Evolutionary conservation across 2,888 invertebrate species (phyloP).

Genomic region (Rugalucina vietnamica): DNA sequence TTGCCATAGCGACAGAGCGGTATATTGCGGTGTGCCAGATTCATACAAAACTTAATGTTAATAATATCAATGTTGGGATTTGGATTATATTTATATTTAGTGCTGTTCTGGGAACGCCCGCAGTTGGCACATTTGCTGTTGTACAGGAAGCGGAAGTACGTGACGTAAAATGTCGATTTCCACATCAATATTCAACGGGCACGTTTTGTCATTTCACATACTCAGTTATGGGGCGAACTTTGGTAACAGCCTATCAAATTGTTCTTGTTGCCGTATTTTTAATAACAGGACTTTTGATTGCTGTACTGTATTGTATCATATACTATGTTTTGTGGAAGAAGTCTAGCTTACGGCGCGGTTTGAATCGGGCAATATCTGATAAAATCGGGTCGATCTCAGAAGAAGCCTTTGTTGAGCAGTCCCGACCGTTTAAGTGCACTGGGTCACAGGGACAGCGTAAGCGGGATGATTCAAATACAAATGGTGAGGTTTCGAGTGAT

Average conservation of each 20-base stretch:
- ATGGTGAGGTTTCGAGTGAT: neutral
- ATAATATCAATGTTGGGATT: slow-evolving; percentile 65
- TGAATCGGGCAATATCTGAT: neutral
- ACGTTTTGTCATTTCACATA: slow-evolving; percentile 75
- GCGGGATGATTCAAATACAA: neutral
- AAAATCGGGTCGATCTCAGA: neutral
- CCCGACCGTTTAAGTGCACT: neutral
- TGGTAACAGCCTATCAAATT: slow-evolving; percentile 64
- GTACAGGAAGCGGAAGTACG: slow-evolving; percentile 59
- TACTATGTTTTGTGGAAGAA: slow-evolving; percentile 72
- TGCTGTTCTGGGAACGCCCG: slow-evolving; percentile 61
- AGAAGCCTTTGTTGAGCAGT: neutral
- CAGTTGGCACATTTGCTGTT: slow-evolving; percentile 70
- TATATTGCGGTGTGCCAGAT: slow-evolving; percentile 74
- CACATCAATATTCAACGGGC: slow-evolving; percentile 47
- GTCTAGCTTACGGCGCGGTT: slow-evolving; percentile 54
- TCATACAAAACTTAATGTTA: slow-evolving; percentile 61
- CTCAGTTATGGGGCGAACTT: slow-evolving; percentile 57
- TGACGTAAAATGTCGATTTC: slow-evolving; percentile 63
- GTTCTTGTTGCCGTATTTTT: slow-evolving; percentile 65
- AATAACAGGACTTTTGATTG: slow-evolving; percentile 61
- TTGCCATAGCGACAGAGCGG: slow-evolving; percentile 74
- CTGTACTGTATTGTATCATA: slow-evolving; percentile 69
- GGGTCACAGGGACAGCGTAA: neutral
- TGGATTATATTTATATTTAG: slow-evolving; percentile 60